Base-by-base conservation (phyloP, 2,113 vertebrate species). In the Anseranas semipalmata region DNA sequence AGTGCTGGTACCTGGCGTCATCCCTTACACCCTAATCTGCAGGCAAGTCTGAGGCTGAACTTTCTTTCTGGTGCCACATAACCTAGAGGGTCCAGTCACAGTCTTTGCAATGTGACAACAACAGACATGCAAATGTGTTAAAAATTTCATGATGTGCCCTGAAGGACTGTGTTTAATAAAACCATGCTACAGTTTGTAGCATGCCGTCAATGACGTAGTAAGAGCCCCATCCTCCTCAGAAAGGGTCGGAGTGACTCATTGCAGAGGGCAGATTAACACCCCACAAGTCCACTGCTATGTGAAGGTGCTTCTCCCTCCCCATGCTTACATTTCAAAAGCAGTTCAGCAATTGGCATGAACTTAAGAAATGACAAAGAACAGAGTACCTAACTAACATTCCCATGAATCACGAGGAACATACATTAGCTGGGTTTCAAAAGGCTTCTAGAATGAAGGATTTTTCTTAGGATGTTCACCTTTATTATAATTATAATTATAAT, bases 141-240 rank as follows among this genome's bases (percentile, higher is more conserved):
- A 28, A 85, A 72, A 67, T 71, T 13, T 76, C 12, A 10, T 5
- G 10, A 10, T 28, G 16, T 41, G 19, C 25, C 27, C 71, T 60
- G 39, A 72, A 76, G 35, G 35, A 60, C 7, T 35, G 8, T 1
- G 1, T 55, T 87, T 18, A 41, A 21, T 16, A 71, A 66, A 95
- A 77, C 8, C 12, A 0, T 25, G 24, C 37, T 50, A 21, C 41
- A n/a, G 60, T 19, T 63, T 63, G 35, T 60, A 62, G 16, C 24
- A 17, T 17, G 30, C 1, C 1, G 24, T 10, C 7, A 39, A 35
- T 9, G 12, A 39, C 6, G 14, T 2, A 67, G 39, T 17, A 55
- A 70, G 85, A 30, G 19, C 3, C n/a, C 3, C 46, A 55, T 24
- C 22, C 66, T 59, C 32, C 73, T 43, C 32, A 35, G 30, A 39